Evolutionary conservation across 2,113 vertebrate species (phyloP), one percentile per base, ranked within the genome.

Genomic region (Hippolais icterina): DNA sequence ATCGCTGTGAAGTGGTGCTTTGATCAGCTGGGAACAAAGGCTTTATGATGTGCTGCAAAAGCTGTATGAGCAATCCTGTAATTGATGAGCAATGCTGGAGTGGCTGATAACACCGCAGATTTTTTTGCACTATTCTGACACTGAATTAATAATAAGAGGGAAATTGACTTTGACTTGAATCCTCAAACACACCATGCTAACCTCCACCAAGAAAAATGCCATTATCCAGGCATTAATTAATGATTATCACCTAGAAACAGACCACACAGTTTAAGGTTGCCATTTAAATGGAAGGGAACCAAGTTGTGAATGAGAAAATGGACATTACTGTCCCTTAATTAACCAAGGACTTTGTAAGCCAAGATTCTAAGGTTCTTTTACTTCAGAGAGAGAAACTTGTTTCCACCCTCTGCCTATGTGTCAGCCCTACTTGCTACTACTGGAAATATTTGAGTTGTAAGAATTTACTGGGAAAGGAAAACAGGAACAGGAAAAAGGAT

Each of bases 11-110:
- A 95, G 90, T 89, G 85, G 50, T 61, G 94, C 94, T 95, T 96
- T 94, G 94, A 95, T 96, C 90, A 89, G 94, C 90, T 91, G 87
- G 90, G 90, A 80, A 85, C 96, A 95, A 90, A 96, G 77, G 65
- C 80, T 86, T 74, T 69, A 84, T 81, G 69, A 77, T 84, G 68
- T 35, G 65, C 93, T 88, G 89, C 89, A 71, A 86, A 53, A 69
- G 75, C 72, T 37, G 71, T 29, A 85, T 42, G 80, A 92, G 94
- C 89, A 78, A 68, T 72, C 80, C 83, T 93, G 49, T 75, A 85
- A 72, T 53, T 87, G 84, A 79, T n/a, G 86, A 87, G 77, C 90
- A 91, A 80, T 46, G 80, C 89, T 74, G 87, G 46, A 79, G 69
- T 35, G 42, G 41, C 60, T 89, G 84, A 69, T 93, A 96, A 74